Evolutionary conservation across 2,888 invertebrate species (phyloP).

Genomic region (Caenorhabditis plicata): DNA sequence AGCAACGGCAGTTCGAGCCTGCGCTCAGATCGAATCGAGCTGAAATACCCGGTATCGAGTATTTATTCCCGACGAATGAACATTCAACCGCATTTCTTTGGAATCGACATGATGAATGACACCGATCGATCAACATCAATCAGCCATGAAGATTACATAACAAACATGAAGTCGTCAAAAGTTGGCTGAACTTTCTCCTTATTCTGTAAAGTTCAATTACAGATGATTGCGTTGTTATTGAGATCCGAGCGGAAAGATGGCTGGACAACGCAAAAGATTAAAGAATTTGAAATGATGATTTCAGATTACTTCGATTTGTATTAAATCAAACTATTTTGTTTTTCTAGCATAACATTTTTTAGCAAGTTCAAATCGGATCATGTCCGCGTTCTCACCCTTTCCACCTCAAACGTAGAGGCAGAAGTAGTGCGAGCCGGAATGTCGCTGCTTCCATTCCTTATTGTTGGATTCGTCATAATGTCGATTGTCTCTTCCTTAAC

Average conservation of each 20-base stretch:
- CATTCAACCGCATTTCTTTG: constrained; percentile 61
- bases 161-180: constrained; percentile 41
- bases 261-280: constrained; percentile 55
- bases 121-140: neutral
- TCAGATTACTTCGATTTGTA: constrained; percentile 56
- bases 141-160: constrained; percentile 7
- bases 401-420: constrained; percentile 57
- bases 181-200: no score
- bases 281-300: constrained; percentile 54
- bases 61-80: constrained; percentile 56
- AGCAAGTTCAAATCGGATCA: constrained; percentile 50
- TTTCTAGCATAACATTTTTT: constrained; percentile 4
- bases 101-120: constrained; percentile 41
- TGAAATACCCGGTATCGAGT: constrained; percentile 53
- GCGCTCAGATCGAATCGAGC: constrained; percentile 36
- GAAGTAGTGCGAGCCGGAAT: constrained; percentile 57
- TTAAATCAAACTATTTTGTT: neutral
- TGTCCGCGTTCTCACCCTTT: constrained; percentile 53
- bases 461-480: constrained; percentile 59
- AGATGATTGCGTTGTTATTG: constrained; percentile 51
- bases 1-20: constrained; percentile 13
- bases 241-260: constrained; percentile 55
- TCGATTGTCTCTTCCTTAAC: constrained; percentile 49
- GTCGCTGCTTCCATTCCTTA: constrained; percentile 52
- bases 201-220: constrained; percentile 3